A percentile compares a stretch with the other conserved stretches of the same genome.
phyloP scores from a whole-genome alignment of 2,888 invertebrate genomes.

The Listrodromus nycthemerus region DNA sequence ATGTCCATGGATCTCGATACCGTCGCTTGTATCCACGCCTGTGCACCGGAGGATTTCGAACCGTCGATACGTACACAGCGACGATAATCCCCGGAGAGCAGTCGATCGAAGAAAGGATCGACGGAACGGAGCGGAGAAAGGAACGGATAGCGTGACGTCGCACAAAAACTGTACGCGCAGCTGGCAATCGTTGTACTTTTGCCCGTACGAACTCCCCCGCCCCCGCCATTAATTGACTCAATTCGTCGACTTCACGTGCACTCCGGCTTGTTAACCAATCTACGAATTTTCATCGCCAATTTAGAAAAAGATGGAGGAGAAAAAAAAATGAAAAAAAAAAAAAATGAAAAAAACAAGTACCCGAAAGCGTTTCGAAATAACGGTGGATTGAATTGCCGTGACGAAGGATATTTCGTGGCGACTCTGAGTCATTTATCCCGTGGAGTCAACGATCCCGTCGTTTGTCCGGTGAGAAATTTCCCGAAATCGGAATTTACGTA shows the following conservation, averaged over 20 bases:
- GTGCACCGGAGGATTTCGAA: conserved; percentile 15
- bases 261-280: conserved; percentile 79
- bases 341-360: conserved; percentile 8
- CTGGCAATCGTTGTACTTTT: conserved; percentile 68
- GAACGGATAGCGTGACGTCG: conserved; percentile 78
- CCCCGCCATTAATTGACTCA: conserved; percentile 78
- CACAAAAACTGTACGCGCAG: conserved; percentile 74
- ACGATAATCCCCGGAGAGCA: conserved; percentile 63
- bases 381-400: conserved; percentile 43
- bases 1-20: conserved; percentile 78
- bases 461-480: not conserved
- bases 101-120: conserved; percentile 76
- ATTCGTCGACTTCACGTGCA: conserved; percentile 74
- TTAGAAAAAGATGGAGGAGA: conserved; percentile 48
- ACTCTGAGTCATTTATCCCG: not conserved
- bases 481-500: too few relatives aligned
- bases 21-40: conserved; percentile 33
- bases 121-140: conserved; percentile 64
- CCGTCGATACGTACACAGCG: not conserved
- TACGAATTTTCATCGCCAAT: conserved; percentile 81
- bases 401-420: conserved; percentile 37
- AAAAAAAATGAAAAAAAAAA: conserved; percentile 12
- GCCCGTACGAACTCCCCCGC: too few relatives aligned
- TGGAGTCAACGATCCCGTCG: conserved; percentile 33
- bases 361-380: conserved; percentile 51